These are phyloP conservation scores for Dromas ardeola DNA, from an alignment of 2,113 vertebrate species.

Conservation along the genomic window DNA sequence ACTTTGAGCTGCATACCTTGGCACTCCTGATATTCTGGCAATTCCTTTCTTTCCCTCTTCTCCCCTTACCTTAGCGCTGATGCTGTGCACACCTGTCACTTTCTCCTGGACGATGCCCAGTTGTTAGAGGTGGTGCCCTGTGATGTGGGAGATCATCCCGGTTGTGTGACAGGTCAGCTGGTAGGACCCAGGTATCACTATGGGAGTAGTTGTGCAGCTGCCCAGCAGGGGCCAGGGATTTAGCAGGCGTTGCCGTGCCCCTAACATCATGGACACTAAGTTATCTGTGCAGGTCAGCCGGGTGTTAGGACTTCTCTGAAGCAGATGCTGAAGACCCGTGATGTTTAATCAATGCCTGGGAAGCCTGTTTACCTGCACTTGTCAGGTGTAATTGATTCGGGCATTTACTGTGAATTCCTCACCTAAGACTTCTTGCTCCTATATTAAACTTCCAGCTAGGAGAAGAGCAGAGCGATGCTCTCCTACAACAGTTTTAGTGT, in stretches of 20 bases:
- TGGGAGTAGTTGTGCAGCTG: not conserved
- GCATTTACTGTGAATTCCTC: constrained; percentile 29
- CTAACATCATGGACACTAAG: fast-evolving
- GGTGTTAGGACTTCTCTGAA: not conserved
- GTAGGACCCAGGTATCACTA: not conserved
- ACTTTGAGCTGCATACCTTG: not conserved
- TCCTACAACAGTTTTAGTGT: not conserved
- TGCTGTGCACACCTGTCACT: not conserved
- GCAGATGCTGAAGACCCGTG: not conserved
- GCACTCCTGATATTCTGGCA: not conserved
- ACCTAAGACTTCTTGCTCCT: not conserved
- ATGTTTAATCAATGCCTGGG: constrained; percentile 23
- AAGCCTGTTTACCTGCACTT: not conserved
- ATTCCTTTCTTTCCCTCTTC: not conserved
- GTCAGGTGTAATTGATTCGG: constrained; percentile 9
- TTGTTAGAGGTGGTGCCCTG: not conserved
- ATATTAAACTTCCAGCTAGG: not conserved
- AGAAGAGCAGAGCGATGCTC: not conserved
- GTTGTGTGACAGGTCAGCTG: not conserved
- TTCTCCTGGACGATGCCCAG: no score
- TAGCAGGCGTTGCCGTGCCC: not conserved
- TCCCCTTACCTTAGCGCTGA: not conserved
- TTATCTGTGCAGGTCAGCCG: not conserved
- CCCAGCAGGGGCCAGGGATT: not conserved
- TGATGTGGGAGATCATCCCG: not conserved